phyloP scores from a whole-genome alignment of 2,888 invertebrate species.

The Lampropteryx suffumata region DNA sequence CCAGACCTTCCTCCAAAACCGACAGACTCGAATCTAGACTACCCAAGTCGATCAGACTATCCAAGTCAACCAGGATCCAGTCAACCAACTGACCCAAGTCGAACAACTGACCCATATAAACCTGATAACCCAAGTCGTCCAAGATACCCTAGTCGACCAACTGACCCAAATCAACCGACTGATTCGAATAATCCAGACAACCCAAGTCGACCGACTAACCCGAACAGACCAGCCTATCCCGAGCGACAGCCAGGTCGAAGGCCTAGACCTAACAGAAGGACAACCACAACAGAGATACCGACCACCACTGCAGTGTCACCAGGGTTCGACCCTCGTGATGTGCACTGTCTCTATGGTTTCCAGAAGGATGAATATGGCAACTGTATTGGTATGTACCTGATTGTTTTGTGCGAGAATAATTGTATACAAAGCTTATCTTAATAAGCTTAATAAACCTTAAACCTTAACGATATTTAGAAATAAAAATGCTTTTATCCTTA shows the following conservation, averaged over 20 bases:
- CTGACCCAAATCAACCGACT: neutral
- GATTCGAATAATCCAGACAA: neutral
- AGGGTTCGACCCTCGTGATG: slow-evolving; percentile 53
- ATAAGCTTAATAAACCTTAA: too few species aligned
- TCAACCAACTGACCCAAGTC: slow-evolving; percentile 11
- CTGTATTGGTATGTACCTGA: slow-evolving; percentile 12
- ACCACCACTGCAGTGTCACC: slow-evolving; percentile 33
- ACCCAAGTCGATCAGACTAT: slow-evolving; percentile 7
- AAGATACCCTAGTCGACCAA: slow-evolving; percentile 11
- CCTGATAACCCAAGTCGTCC: slow-evolving; percentile 5
- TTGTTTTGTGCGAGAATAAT: too few species aligned
- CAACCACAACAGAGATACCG: slow-evolving; percentile 27
- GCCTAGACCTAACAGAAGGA: slow-evolving; percentile 21
- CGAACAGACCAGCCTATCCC: slow-evolving; percentile 24
- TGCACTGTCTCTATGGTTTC: slow-evolving; percentile 79
- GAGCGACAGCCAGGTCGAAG: slow-evolving; percentile 25
- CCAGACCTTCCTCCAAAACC: slow-evolving; percentile 10
- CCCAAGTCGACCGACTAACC: slow-evolving; percentile 13
- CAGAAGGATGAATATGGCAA: slow-evolving; percentile 60
- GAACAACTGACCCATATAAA: neutral
- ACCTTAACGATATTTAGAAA: too few species aligned
- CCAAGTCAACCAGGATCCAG: neutral
- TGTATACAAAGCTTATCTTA: too few species aligned
- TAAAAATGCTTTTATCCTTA: too few species aligned
- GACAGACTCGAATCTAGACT: neutral